Base-by-base conservation (phyloP, 53 echinoderm and acorn worm species). In the Mesocentrotus franciscanus region DNA sequence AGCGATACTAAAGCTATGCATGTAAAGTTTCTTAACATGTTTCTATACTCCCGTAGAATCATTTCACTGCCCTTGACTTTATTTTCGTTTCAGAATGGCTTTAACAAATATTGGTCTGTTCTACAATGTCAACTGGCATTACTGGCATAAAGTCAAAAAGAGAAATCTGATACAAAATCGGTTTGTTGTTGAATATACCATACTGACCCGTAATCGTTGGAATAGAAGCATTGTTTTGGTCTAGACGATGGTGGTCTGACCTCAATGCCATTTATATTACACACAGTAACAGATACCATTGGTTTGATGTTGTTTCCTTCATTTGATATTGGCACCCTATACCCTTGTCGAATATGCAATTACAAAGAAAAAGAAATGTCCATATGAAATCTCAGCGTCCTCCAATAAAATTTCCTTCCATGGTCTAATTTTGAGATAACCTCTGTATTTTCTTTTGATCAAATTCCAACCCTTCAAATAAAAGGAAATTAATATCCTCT, bases 381-480 rank as follows among this genome's bases (percentile, higher is more conserved):
- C 49, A 49, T 49, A 49, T 49, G 49, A 49, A 49, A 4, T 49
- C 49, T 49, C 49, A 49, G 49, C 81, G 4, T 8, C 42, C 17
- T 39, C 81, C 36, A 81, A 81, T 81, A 81, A 42, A 36, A 81
- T 29, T 10, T 32, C 12, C 12, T 74, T 20, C 18, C 22, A 1
- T 39, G 36, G 36, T 33, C 81, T 81, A 81, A 33, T 39, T 42
- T 42, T 39, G 20, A 81, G 42, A 6, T 81, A 33, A 81, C 33
- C 81, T 42, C 42, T 81, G 36, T 81, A 20, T 42, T 42, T 81
- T 81, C 81, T 81, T 81, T 81, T 22, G 8, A 81, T 81, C 81
- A 81, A 81, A 81, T 81, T 36, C 42, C 18, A 81, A 81, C 6
- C 9, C 33, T 39, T 36, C 18, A 20, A 81, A 81, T 42, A 22